Percentiles rank a stretch among this genome's conserved stretches.
Evolutionary conservation across 2,113 vertebrate species (phyloP).

Genomic region (Cygnus atratus): DNA sequence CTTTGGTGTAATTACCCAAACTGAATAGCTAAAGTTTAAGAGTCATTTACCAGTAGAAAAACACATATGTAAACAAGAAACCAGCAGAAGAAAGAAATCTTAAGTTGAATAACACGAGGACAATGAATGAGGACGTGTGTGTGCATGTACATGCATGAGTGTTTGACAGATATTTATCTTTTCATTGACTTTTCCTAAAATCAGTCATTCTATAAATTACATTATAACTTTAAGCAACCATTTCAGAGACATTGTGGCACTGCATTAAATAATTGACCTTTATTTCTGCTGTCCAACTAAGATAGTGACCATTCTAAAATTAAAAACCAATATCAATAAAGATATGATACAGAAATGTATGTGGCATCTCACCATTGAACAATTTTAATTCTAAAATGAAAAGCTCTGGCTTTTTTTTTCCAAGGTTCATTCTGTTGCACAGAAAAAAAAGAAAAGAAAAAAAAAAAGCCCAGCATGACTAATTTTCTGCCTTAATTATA

Average conservation of each 20-base stretch:
- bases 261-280: not conserved
- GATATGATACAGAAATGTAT: not conserved
- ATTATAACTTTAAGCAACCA: not conserved
- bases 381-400: not conserved
- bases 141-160: not conserved
- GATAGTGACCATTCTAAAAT: not conserved
- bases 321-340: not conserved
- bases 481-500: not conserved
- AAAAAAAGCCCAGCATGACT: not conserved
- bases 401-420: not conserved
- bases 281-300: not conserved
- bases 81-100: not conserved
- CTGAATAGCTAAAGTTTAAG: not conserved
- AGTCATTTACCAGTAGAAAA: not conserved
- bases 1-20: not conserved
- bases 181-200: not conserved
- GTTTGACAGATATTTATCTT: not conserved
- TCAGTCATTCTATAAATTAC: not conserved
- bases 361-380: not conserved
- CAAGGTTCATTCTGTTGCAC: not conserved
- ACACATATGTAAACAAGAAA: not conserved
- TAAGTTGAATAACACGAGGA: not conserved
- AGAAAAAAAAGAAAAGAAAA: not conserved
- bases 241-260: not conserved
- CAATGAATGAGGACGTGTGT: not conserved